Conservation (phyloP, 2,113 vertebrate genomes). For the Erinaceus europaeus region DNA sequence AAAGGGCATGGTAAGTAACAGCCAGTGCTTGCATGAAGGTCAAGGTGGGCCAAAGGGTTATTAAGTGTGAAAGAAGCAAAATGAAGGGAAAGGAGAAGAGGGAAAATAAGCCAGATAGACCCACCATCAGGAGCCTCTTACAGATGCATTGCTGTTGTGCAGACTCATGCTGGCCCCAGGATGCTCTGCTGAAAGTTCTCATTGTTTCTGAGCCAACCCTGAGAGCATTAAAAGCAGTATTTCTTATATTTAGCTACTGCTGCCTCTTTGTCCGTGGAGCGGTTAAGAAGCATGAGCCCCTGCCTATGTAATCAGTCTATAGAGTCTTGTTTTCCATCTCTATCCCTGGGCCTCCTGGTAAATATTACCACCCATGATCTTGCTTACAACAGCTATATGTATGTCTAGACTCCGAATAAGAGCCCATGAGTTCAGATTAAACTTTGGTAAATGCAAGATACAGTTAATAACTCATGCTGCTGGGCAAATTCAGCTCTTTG, state of each 20-base stretch:
- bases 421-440: constrained; percentile 16
- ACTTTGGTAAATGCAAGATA: not conserved
- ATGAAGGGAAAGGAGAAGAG: not conserved
- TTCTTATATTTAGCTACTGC: constrained; percentile 17
- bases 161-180: not conserved
- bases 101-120: constrained; percentile 13
- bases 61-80: constrained; percentile 54
- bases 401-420: not conserved
- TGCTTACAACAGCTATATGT: not conserved
- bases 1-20: constrained; percentile 95
- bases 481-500: not conserved
- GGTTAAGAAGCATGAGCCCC: not conserved
- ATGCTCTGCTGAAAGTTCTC: constrained; percentile 39
- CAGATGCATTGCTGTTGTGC: not conserved
- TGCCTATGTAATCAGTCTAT: not conserved
- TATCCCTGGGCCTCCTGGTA: not conserved
- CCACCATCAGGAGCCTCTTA: constrained; percentile 22
- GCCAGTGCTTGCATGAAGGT: constrained; percentile 76
- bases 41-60: constrained; percentile 62
- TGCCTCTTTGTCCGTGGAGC: not conserved
- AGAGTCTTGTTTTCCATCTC: constrained; percentile 13
- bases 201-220: constrained; percentile 58
- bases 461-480: not conserved
- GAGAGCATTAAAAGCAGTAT: not conserved
- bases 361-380: not conserved